A percentile compares a stretch with the other conserved stretches of the same genome.
These are phyloP conservation scores for Acrobeloides nanus DNA, from an alignment of 2,888 invertebrate species.

Conservation along the genomic window DNA sequence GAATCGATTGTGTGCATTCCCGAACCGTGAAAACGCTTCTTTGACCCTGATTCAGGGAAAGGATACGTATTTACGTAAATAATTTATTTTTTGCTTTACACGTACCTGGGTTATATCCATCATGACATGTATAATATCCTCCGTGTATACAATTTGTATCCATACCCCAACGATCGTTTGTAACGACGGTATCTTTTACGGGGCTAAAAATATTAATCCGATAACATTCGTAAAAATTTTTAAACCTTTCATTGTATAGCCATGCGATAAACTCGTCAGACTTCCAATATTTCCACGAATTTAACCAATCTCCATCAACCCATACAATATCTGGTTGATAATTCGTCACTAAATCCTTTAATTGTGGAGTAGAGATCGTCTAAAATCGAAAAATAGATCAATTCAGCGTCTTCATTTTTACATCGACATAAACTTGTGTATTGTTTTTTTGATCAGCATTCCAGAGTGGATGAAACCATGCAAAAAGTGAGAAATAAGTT, in stretches of 20 bases:
- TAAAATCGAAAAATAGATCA: too few relatives aligned
- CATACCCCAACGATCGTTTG: conserved; percentile 86
- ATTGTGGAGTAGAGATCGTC: too few relatives aligned
- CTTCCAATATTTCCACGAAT: conserved; percentile 66
- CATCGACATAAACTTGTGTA: too few relatives aligned
- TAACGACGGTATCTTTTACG: conserved; percentile 76
- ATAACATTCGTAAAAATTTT: too few relatives aligned
- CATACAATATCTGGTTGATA: conserved; percentile 70
- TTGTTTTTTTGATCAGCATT: conserved; percentile 29
- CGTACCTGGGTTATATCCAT: conserved; percentile 66
- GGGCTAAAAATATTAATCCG: too few relatives aligned
- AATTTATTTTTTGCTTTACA: too few relatives aligned
- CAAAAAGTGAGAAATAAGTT: conserved; percentile 48
- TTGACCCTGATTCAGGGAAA: too few relatives aligned
- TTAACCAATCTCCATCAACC: conserved; percentile 90
- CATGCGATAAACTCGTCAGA: conserved; percentile 77
- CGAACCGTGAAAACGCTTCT: too few relatives aligned
- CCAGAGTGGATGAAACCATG: conserved; percentile 51
- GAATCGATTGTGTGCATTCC: too few relatives aligned
- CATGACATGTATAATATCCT: conserved; percentile 75
- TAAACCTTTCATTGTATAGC: conserved; percentile 75
- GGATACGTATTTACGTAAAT: too few relatives aligned
- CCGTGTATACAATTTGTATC: conserved; percentile 76
- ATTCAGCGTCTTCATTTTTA: too few relatives aligned
- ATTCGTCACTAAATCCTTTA: conserved; percentile 52